A percentile compares a stretch with the other conserved stretches of the same genome.
Conservation (phyloP, 2,113 vertebrate species). For the Paraplagusia blochii region DNA sequence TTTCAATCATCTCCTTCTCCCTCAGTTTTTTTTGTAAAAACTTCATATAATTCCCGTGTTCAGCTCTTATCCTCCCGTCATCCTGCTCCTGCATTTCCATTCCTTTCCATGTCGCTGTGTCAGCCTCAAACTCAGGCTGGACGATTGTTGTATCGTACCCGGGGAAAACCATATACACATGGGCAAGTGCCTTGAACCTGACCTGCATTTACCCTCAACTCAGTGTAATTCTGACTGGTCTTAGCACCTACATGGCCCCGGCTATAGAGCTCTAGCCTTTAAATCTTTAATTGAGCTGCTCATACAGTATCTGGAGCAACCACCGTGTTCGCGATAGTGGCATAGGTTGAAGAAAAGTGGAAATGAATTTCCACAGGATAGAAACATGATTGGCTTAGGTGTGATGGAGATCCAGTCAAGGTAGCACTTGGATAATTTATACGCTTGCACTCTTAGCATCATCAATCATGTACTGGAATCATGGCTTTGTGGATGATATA, state of each 20-base stretch:
- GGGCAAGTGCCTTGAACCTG: constrained; percentile 39
- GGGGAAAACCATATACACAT: constrained; percentile 39
- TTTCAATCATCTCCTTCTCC: constrained; percentile 38
- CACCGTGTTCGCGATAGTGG: too few species aligned
- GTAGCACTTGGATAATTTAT: constrained; percentile 26
- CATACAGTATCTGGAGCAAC: constrained; percentile 27
- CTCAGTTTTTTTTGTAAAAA: too few species aligned
- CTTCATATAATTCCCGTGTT: constrained; percentile 52
- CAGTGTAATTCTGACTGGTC: constrained; percentile 61
- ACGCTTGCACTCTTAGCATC: constrained; percentile 6
- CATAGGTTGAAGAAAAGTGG: constrained; percentile 11
- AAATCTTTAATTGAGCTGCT: constrained; percentile 76
- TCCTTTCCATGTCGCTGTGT: constrained; percentile 46
- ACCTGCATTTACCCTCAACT: constrained; percentile 45
- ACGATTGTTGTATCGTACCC: constrained; percentile 8
- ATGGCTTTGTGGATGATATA: background rate
- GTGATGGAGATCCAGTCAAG: constrained; percentile 41
- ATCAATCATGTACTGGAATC: constrained; percentile 1
- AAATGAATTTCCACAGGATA: constrained; percentile 10
- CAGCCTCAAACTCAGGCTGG: constrained; percentile 44
- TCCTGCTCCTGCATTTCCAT: constrained; percentile 49
- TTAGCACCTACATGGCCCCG: constrained; percentile 64
- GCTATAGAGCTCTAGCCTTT: constrained; percentile 67
- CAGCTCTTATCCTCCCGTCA: constrained; percentile 50
- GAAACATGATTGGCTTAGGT: constrained; percentile 28